Conservation (phyloP, 2,888 invertebrate species). For the Caenorhabditis parvicauda region DNA sequence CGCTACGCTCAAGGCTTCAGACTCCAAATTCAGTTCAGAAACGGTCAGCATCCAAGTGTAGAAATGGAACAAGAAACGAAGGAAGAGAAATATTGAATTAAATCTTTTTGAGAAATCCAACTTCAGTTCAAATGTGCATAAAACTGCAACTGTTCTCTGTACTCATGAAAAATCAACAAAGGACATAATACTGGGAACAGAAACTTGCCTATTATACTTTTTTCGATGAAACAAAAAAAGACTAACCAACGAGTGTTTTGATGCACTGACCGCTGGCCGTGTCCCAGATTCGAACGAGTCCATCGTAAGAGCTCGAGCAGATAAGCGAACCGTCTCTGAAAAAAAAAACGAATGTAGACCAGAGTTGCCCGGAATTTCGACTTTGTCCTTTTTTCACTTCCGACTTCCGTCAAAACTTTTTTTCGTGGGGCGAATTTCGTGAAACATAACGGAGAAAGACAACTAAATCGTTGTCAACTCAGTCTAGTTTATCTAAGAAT, state of each 20-base stretch:
- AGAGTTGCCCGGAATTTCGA: no score
- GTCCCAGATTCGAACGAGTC: slow-evolving; percentile 98
- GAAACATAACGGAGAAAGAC: background rate
- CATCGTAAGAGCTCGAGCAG: slow-evolving; percentile 97
- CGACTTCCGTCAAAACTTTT: no score
- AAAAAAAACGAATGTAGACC: slow-evolving; percentile 67
- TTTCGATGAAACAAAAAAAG: slow-evolving; percentile 60
- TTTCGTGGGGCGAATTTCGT: background rate
- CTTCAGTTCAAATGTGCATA: no score
- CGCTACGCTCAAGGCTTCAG: no score
- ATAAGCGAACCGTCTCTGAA: slow-evolving; percentile 97
- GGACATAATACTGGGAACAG: background rate
- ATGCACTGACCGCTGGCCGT: slow-evolving; percentile 97
- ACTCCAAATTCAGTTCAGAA: no score
- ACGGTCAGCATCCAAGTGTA: no score
- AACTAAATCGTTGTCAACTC: no score
- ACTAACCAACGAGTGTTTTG: slow-evolving; percentile 94
- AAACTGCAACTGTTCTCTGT: background rate
- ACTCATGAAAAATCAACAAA: background rate
- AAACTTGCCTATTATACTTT: background rate
- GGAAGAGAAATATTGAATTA: no score
- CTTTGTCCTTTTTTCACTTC: no score
- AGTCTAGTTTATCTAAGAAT: no score
- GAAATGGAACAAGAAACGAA: no score
- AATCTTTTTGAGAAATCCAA: no score